Conservation (phyloP, 2,113 vertebrate genomes). For the Rhagologus leucostigma region DNA sequence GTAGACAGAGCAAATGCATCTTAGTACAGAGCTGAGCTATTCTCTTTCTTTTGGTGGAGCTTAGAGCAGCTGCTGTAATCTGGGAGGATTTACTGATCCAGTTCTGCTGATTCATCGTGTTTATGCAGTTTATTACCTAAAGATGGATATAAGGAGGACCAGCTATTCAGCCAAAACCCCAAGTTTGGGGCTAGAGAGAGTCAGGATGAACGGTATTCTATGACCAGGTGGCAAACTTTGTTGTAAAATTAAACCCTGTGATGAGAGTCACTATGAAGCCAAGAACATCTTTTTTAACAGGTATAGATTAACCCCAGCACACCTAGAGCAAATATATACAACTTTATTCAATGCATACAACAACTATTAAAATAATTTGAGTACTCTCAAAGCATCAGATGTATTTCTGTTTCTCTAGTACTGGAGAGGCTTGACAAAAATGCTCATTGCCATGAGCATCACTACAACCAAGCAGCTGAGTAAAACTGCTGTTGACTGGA, state of each 20-base stretch:
- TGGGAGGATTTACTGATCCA: not conserved
- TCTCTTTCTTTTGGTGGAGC: not conserved
- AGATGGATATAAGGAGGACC: not conserved
- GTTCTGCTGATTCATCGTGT: conserved; percentile 4
- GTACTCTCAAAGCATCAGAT: not conserved
- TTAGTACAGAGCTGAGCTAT: not conserved
- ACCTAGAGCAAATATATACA: not conserved
- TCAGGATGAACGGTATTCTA: not conserved
- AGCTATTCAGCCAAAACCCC: not conserved
- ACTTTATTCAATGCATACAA: not conserved
- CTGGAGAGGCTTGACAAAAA: not conserved
- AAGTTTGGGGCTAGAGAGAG: not conserved
- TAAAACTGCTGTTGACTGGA: not conserved
- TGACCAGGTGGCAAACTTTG: not conserved
- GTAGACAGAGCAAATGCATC: not conserved
- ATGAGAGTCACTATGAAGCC: not conserved
- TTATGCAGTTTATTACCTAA: not conserved
- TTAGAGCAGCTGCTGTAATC: not conserved
- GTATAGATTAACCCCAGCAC: not conserved
- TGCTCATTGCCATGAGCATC: not conserved
- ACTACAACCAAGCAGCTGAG: not conserved
- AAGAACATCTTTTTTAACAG: not conserved
- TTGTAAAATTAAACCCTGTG: not conserved
- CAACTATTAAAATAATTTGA: not conserved
- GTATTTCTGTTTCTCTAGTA: not conserved